These are phyloP conservation scores for Ophion costatus DNA, from an alignment of 2,888 invertebrate species.

Conservation along the genomic window DNA sequence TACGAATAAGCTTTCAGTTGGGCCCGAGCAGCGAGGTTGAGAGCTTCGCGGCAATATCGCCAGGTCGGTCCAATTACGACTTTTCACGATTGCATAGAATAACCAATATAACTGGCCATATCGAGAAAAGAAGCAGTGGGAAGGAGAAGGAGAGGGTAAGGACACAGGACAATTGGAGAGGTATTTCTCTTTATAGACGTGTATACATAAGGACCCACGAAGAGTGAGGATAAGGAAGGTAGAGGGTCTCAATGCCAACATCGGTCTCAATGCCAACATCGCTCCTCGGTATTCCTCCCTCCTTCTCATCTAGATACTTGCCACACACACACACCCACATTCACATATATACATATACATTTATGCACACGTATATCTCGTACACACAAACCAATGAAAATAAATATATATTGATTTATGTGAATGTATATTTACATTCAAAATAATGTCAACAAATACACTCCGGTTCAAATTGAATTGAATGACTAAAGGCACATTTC, in stretches of 20 bases:
- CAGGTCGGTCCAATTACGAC: conserved; percentile 57
- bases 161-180: conserved; percentile 29
- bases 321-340: background rate
- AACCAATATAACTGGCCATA: conserved; percentile 47
- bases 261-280: conserved; percentile 18
- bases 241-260: conserved; percentile 17
- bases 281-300: conserved; percentile 8
- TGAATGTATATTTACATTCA: no score
- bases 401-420: background rate
- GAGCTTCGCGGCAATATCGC: conserved; percentile 42
- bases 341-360: conserved; percentile 34
- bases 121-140: background rate
- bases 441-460: no score
- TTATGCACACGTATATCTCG: background rate
- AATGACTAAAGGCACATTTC: no score
- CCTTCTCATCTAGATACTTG: background rate
- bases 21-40: conserved; percentile 22
- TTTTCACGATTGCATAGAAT: conserved; percentile 50
- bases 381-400: background rate
- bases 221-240: conserved; percentile 5
- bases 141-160: background rate
- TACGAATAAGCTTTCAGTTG: conserved; percentile 56
- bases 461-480: no score
- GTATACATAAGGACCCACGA: conserved; percentile 13
- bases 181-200: conserved; percentile 23